These are phyloP conservation scores for Geophilus truncorum DNA, from an alignment of 2,888 invertebrate genomes.

Conservation along the genomic window DNA sequence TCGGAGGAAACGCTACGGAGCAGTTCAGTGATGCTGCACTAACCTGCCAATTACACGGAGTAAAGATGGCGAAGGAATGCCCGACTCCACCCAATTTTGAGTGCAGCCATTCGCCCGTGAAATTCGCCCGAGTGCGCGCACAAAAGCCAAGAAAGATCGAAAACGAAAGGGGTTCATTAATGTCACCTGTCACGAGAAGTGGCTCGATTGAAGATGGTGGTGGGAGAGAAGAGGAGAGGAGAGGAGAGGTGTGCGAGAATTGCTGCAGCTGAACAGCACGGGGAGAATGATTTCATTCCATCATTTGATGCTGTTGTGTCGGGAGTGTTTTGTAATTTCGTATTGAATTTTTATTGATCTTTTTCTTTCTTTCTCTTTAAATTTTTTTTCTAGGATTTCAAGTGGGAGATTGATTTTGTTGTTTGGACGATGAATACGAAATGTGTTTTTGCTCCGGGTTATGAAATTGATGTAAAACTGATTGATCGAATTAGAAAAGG, in stretches of 20 bases:
- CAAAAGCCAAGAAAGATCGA: not conserved
- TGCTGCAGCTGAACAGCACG: not conserved
- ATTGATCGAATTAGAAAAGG: not conserved
- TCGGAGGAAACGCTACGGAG: not conserved
- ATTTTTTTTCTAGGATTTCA: not conserved
- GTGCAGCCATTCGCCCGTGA: not conserved
- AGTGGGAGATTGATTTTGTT: not conserved
- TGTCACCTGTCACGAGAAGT: not conserved
- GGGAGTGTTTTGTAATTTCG: not conserved
- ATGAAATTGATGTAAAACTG: not conserved
- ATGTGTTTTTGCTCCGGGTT: not conserved
- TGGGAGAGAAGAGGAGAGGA: not conserved
- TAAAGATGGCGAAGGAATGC: slow-evolving; percentile 4
- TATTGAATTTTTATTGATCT: not conserved
- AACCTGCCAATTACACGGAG: not conserved
- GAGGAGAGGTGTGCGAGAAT: not conserved
- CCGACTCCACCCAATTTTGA: slow-evolving; percentile 4
- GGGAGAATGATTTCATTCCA: not conserved
- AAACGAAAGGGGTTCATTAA: slow-evolving; percentile 9
- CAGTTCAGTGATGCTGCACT: not conserved
- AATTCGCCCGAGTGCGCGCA: not conserved
- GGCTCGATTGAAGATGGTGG: not conserved
- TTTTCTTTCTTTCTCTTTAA: not conserved
- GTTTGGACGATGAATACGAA: not conserved
- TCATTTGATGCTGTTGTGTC: not conserved